Base-by-base conservation (phyloP, 2,888 invertebrate species). In the Priapulus caudatus region DNA sequence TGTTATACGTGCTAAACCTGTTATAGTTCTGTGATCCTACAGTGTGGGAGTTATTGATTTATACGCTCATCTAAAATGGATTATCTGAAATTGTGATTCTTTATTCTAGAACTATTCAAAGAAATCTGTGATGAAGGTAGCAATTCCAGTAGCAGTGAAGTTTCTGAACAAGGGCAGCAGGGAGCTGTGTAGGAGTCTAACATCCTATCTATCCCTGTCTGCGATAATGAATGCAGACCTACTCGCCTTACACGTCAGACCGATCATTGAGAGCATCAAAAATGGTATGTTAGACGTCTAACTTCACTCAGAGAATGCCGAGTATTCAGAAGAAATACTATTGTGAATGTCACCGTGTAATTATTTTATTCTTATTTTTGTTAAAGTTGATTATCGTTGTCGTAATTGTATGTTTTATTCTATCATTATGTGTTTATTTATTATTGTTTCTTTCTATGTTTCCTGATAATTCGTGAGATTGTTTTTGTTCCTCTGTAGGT, bases 111-210 rank as follows among this genome's bases (percentile, higher is more conserved):
- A 83, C 68, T 83, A 83, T 69, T 77, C 76, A 63, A 82, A 82
- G 67, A 77, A 78, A 60, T 75, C 77, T 57, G 81, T 84, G 56
- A 89, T 89, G 88, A 81, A 83, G 65, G 71, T 83, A 51, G 86
- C 89, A 45, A 75, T 93, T 58, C 91, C 92, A 0, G 83, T 89
- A 3, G 89, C 91, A 1, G 88, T 93, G 1, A 87, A 88, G 72
- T 90, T 90, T 71, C 74, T 93, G 49, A 85, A 86, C 64, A 87
- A 87, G 67, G 86, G 87, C 51, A 92, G 92, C 72, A 80, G 82
- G 58, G 91, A 91, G 70, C 77, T 93, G 56, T 86, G 86, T 1
- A 77, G 88, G 54, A 90, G 89, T 68, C 83, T 91, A 77, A 87
- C 90, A 43, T 84, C 88, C 49, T 93, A 93, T 71, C 77, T 93